These are phyloP conservation scores for Dendropsophus ebraccatus DNA, from an alignment of 2,113 vertebrate species.

Conservation along the genomic window DNA sequence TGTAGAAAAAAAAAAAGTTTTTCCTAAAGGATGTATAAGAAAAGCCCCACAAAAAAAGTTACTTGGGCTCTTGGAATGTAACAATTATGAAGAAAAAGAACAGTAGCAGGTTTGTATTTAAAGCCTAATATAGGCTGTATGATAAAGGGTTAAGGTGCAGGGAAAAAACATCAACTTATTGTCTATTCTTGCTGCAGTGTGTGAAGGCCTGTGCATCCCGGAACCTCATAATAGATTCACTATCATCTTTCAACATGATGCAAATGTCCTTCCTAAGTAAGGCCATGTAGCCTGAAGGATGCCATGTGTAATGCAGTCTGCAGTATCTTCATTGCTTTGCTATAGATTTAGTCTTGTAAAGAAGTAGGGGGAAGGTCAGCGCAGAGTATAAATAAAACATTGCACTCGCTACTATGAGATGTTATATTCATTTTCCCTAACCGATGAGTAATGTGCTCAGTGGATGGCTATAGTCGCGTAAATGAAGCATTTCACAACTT, in stretches of 20 bases:
- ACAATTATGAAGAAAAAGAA: too few relatives aligned
- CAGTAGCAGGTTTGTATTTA: too few relatives aligned
- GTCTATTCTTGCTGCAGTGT: not conserved
- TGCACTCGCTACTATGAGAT: not conserved
- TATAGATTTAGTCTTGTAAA: not conserved
- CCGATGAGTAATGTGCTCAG: not conserved
- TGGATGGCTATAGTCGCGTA: not conserved
- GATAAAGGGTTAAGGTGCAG: not conserved
- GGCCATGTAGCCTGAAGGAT: not conserved
- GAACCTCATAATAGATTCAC: not conserved
- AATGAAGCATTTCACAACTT: too few relatives aligned
- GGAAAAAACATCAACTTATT: not conserved
- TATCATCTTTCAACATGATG: not conserved
- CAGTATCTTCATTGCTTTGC: constrained; percentile 7
- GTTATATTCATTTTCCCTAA: not conserved
- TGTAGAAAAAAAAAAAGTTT: too few relatives aligned
- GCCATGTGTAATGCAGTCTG: not conserved
- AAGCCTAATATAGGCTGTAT: too few relatives aligned
- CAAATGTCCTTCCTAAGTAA: not conserved
- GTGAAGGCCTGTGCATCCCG: not conserved
- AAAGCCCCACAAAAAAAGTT: too few relatives aligned
- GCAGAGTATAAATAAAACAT: constrained; percentile 12
- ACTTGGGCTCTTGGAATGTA: too few relatives aligned
- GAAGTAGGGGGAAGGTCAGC: not conserved
- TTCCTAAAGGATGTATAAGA: too few relatives aligned